Base-by-base conservation (phyloP, 2,113 vertebrate genomes). In the Sporophila hypoxantha region DNA sequence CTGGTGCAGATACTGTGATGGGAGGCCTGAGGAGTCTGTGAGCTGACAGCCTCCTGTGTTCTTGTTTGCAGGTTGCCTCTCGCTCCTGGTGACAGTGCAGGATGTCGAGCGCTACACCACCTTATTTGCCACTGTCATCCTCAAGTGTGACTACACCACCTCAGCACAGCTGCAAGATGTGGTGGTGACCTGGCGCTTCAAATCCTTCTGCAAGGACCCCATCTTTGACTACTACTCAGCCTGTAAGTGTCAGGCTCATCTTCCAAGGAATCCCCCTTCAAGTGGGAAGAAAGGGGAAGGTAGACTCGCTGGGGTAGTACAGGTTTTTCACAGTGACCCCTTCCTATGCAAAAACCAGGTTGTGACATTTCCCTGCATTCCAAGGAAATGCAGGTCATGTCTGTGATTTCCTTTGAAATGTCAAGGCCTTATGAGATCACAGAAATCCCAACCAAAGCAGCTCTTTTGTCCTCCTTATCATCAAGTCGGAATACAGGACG, bases 181-280 rank as follows among this genome's bases (percentile, higher is more conserved):
- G 34, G 92, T 98, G 36, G 96, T 99, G 96, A 98, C 97, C 6
- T 99, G 99, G 99, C 96, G 88, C 74, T 99, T 64, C 96, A 99
- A 99, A 95, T 98, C 98, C 79, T 99, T 99, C 97, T 99, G 99
- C 97, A 98, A 98, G 94, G 99, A 99, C 88, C 99, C 99, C 6
- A 97, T 99, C 68, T 97, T 99, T 88, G 98, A 99, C 46, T 99
- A 98, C 93, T 98, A 98, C 91, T 98, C 98, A 47, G 96, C 96
- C 76, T 97, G 99, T 99, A 93, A 97, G 97, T 97, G 44, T 42
- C 44, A 52, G 46, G 29, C 27, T 71, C 18, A 4, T 46, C 14
- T 36, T 59, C 39, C 57, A 68, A 74, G 36, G 55, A 60, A 32
- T 66, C 14, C 25, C 4, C 30, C 37, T 68, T 67, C 39, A 67